Evolutionary conservation across 2,888 invertebrate species (phyloP), one percentile per base, ranked within the genome.

Genomic region (Dorcus hopei): DNA sequence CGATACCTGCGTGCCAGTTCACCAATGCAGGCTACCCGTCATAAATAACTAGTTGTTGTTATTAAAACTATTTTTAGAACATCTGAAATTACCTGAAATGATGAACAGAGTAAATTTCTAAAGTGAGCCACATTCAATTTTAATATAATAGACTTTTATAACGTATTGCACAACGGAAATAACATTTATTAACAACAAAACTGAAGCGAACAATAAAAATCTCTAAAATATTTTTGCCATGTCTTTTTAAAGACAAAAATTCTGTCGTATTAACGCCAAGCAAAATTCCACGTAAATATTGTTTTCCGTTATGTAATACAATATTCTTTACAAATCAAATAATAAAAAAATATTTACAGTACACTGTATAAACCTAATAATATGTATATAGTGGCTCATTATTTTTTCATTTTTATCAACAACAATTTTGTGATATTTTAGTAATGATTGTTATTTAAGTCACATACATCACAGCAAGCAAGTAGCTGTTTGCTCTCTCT

Each of bases 341-440:
- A 60, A 57, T 61, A 49, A 59, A 50, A 58, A 57, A 61, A 57
- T 55, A 61, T 61, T 65, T 55, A 70, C 68, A 66, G 65, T 69
- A 63, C 68, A 64, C 69, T 70, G 71, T 69, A 66, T 70, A 69
- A 65, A 66, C 26, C 8, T 43, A 38, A 54, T 39, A 54, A 49
- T 67, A 70, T 74, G 74, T 74, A 77, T 74, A 74, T 74, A 73
- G 78, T 79, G 79, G 79, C 78, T 79, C 78, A 78, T 78, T 79
- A 77, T 78, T 78, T 79, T 80, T 79, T 80, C 76, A 79, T 79
- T 80, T 33, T 80, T 78, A 79, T 80, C 78, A 77, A 78, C 78
- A 79, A 79, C 78, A 79, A 80, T 80, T 80, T 81, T 81, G 81
- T 81, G 81, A 81, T 81, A 81, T 81, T 80, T 81, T 81, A 80